Evolutionary conservation across 2,797 vertebrate species (phyloP), one percentile per base, ranked within the genome.

Genomic region (Phaenicophaeus curvirostris): DNA sequence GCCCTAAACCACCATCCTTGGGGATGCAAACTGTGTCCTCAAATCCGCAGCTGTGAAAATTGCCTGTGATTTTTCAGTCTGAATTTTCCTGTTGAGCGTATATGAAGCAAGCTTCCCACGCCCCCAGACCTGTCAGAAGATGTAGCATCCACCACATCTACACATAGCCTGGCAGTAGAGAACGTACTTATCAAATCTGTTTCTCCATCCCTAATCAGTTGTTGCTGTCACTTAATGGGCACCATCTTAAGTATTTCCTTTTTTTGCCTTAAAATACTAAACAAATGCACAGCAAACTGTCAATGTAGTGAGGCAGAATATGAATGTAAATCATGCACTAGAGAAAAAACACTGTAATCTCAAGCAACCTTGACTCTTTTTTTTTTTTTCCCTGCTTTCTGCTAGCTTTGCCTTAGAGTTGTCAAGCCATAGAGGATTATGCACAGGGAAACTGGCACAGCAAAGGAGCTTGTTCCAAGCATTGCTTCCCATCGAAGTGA

Each of bases 91-190:
- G 21, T 61, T 77, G 66, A 81, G 42, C 23, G 4, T 39, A 13
- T 11, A 84, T 23, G 53, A 90, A 72, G 82, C 87, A 86, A 82
- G 35, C 28, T 81, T 90, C 50, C 31, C 71, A 46, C 74, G 37
- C 76, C 39, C 73, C 67, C 76, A 73, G 69, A 87, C 84, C 58
- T 92, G 59, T 76, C 71, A 90, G 66, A 57, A 71, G 21, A 54
- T 21, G 30, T 30, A 66, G 23, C 35, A 78, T 75, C 68, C 54
- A 31, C n/a, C 2, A 0, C 7, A 1, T 53, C 37, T 50, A 48
- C 39, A 7, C 58, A 27, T 20, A 69, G 55, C 41, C 71, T 87
- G 57, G 30, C 33, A 75, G 55, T 8, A 71, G 53, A 46, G 13
- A 68, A 61, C 28, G 33, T 81, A 28, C 15, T 8, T 37, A 86